Conservation (phyloP, 1,140 invertebrate species). For the Gyrodactylus bullatarudis region DNA sequence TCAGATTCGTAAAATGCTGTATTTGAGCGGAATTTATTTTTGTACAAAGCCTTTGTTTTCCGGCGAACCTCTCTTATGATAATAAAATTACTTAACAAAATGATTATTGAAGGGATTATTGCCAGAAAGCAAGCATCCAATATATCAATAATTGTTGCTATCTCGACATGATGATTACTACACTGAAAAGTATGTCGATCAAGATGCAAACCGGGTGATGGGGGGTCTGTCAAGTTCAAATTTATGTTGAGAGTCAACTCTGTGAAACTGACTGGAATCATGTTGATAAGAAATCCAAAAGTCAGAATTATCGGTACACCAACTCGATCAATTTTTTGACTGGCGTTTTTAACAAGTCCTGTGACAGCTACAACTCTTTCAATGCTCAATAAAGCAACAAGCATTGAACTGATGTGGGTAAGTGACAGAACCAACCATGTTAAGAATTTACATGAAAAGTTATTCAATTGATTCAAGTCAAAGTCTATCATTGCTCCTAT, state of each 20-base stretch:
- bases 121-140: background rate
- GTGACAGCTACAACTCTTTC: background rate
- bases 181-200: background rate
- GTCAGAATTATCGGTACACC: background rate
- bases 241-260: background rate
- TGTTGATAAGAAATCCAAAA: background rate
- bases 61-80: background rate
- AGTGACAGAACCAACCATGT: background rate
- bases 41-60: background rate
- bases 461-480: background rate
- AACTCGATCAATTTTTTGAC: background rate
- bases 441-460: background rate
- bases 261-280: background rate
- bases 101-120: background rate
- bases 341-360: background rate
- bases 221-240: background rate
- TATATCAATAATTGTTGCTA: background rate
- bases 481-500: background rate
- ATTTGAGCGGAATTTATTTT: background rate
- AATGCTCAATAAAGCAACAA: background rate
- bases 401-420: background rate
- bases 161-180: background rate
- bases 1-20: background rate
- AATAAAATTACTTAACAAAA: background rate
- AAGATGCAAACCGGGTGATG: background rate